phyloP scores from a whole-genome alignment of 2,113 vertebrate species.

The Melanerpes aurifrons region DNA sequence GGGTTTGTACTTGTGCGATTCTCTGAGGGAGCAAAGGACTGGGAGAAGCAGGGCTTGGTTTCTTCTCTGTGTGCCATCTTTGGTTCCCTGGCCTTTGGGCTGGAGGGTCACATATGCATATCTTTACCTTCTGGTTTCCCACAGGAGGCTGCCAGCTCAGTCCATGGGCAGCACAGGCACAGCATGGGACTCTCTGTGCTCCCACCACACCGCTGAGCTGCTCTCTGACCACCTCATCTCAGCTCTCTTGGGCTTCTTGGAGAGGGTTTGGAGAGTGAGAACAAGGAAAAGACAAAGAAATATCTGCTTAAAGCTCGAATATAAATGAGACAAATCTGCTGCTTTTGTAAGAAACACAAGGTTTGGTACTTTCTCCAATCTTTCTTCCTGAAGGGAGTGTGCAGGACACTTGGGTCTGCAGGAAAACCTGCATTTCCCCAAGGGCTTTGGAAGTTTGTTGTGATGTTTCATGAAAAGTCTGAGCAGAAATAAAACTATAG shows the following conservation, averaged over 20 bases:
- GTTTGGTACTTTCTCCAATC: not conserved
- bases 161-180: accelerated
- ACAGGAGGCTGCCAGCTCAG: not conserved
- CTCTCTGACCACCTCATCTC: not conserved
- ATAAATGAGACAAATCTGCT: not conserved
- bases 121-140: not conserved
- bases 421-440: not conserved
- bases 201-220: not conserved
- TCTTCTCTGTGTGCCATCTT: not conserved
- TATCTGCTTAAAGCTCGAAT: not conserved
- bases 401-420: not conserved
- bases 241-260: not conserved
- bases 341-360: not conserved
- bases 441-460: not conserved
- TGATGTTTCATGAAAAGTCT: not conserved
- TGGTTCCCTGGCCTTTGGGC: not conserved
- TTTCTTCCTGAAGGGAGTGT: not conserved
- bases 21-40: conserved; percentile 65
- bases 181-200: accelerated
- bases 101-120: not conserved
- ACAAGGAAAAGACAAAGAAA: not conserved
- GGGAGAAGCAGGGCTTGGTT: conserved; percentile 5
- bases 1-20: conserved; percentile 70
- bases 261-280: not conserved
- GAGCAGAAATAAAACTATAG: not conserved